phyloP scores from a whole-genome alignment of 2,113 vertebrate genomes.

The Pangasianodon gigas region DNA sequence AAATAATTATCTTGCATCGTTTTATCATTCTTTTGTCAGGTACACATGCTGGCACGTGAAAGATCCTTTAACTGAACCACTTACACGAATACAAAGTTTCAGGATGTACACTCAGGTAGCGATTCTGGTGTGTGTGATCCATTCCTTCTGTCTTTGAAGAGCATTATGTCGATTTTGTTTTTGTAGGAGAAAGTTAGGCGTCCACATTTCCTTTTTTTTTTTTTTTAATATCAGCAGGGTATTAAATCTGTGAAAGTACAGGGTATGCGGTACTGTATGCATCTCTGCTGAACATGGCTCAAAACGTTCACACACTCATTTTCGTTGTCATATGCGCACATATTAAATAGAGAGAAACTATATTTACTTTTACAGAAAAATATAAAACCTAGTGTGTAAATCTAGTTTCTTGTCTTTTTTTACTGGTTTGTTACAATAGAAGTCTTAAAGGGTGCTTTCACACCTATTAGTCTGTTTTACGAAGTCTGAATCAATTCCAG shows the following conservation, averaged over 20 bases:
- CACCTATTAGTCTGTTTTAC: neutral
- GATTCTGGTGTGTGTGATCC: conserved; percentile 42
- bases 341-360: neutral
- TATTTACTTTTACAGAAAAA: neutral
- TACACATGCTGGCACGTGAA: neutral
- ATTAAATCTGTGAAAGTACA: conserved; percentile 70
- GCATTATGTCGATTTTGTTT: neutral
- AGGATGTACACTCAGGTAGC: conserved; percentile 70
- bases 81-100: conserved; percentile 27
- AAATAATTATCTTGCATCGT: neutral
- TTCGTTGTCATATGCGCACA: neutral
- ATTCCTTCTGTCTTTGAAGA: neutral
- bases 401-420: neutral
- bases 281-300: neutral
- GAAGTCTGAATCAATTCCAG: neutral
- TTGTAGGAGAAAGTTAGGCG: neutral
- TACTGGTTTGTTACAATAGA: neutral
- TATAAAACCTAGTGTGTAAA: neutral
- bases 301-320: neutral
- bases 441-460: neutral
- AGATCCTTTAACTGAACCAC: conserved; percentile 19
- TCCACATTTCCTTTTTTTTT: neutral
- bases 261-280: conserved; percentile 73
- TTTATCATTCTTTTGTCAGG: conserved; percentile 8
- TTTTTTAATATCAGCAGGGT: conserved; percentile 41